Conservation (phyloP, 2,888 invertebrate species). For the Tyria jacobaeae region DNA sequence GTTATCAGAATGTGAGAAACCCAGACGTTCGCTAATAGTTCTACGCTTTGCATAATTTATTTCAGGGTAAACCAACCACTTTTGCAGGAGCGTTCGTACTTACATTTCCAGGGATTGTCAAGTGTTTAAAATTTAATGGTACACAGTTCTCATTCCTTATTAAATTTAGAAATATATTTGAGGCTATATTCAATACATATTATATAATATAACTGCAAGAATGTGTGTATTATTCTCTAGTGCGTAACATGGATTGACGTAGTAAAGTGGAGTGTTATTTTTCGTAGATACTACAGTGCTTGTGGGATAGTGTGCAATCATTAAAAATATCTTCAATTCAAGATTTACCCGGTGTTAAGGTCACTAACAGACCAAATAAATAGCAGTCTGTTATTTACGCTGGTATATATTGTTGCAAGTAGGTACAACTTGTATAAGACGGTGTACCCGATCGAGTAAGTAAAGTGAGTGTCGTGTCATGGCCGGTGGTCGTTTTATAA, state of each 20-base stretch:
- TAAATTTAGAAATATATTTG: too few species aligned
- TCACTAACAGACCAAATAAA: too few species aligned
- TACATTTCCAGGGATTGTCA: background rate
- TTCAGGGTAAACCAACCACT: constrained; percentile 1
- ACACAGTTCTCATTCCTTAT: background rate
- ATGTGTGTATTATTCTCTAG: background rate
- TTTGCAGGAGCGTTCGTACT: background rate
- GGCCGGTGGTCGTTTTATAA: too few species aligned
- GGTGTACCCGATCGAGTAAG: too few species aligned
- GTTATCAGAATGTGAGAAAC: background rate
- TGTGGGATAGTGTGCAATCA: background rate
- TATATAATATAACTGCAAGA: background rate
- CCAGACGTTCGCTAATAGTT: background rate
- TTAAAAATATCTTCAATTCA: background rate
- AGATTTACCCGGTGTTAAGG: background rate
- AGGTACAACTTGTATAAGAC: too few species aligned
- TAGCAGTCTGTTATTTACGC: too few species aligned
- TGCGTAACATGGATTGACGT: background rate
- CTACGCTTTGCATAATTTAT: background rate
- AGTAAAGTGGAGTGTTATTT: background rate
- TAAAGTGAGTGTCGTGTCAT: too few species aligned
- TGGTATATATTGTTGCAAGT: too few species aligned
- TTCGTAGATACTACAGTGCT: background rate
- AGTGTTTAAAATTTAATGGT: background rate
- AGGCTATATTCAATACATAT: background rate